These are phyloP conservation scores for Deladenus siricidicola DNA, from an alignment of 2,888 invertebrate species.

Conservation along the genomic window DNA sequence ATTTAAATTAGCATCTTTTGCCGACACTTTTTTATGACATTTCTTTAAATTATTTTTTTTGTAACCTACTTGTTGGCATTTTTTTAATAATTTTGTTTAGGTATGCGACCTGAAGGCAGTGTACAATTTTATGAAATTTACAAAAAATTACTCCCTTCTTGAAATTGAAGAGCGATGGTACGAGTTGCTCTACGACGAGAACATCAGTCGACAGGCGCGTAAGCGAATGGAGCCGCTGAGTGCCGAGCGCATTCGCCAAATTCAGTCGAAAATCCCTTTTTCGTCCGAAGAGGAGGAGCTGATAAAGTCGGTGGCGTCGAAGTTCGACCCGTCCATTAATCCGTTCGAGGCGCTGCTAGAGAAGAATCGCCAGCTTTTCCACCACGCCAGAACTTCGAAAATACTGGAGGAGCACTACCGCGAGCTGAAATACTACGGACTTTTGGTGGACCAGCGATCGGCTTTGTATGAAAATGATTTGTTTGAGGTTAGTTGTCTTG, in stretches of 20 bases:
- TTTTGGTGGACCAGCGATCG: conserved; percentile 73
- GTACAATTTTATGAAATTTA: conserved; percentile 85
- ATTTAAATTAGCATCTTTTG: neutral
- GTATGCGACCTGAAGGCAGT: conserved; percentile 63
- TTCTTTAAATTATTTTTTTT: neutral
- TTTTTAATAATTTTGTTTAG: conserved; percentile 54
- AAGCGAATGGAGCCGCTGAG: conserved; percentile 31
- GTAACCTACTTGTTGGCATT: neutral
- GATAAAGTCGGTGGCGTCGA: conserved; percentile 59
- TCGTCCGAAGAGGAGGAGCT: conserved; percentile 81
- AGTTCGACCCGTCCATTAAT: conserved; percentile 57
- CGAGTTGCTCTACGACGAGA: conserved; percentile 84
- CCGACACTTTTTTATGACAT: neutral
- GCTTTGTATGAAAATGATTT: conserved; percentile 18
- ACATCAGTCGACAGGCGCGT: conserved; percentile 63
- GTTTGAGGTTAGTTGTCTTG: conserved; percentile 12
- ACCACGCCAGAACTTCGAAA: conserved; percentile 69
- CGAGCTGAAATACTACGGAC: conserved; percentile 78
- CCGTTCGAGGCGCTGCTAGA: conserved; percentile 76
- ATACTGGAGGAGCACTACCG: conserved; percentile 81
- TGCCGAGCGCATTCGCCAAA: conserved; percentile 69
- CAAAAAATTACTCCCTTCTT: conserved; percentile 82
- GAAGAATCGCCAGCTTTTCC: conserved; percentile 65
- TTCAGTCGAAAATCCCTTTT: conserved; percentile 80
- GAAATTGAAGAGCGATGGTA: conserved; percentile 95